Base-by-base conservation (phyloP, 1,140 invertebrate genomes). In the Bombus soroeensis region DNA sequence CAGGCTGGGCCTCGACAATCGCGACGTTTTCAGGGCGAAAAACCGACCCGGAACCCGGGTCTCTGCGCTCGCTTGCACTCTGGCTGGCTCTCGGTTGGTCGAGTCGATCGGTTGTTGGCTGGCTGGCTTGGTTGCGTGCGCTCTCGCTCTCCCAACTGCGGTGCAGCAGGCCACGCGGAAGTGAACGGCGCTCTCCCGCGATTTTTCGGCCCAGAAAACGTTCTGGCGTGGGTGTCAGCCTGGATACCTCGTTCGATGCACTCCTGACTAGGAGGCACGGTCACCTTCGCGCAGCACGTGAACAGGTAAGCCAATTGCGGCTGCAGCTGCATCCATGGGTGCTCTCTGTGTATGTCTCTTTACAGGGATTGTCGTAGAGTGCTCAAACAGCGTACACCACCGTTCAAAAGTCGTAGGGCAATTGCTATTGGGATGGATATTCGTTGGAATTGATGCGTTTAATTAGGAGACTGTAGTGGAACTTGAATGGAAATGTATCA, bases 131-230 rank as follows among this genome's bases (percentile, higher is more conserved):
- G n/a, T 62, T 70, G 83, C 32, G 64, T 47, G n/a, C 15, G 80
- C n/a, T 34, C 57, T 34, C 57, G 57, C 74, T 81, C 66, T 68
- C 41, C 32, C 80, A 47, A 47, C 74, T 18, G 70, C 86, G 41
- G 62, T 47, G 79, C 83, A 82, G 81, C 87, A 91, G 89, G 90
- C 88, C 89, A 93, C 91, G 87, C 92, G 92, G 92, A 93, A 93
- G 92, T 93, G 92, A 93, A 93, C 88, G 92, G 90, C 78, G 87
- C 87, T 89, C 91, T 91, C 88, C 78, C 81, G 53, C 72, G 64
- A 92, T 93, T 93, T 93, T 93, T 93, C 92, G 92, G 91, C 92
- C 92, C 92, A 93, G 92, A 93, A 93, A 93, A 88, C 75, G 79
- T 83, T 82, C 85, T 25, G 76, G 91, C 91, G 92, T 92, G 89